Evolutionary conservation across 2,888 invertebrate species (phyloP).

Genomic region (Steromphala cineraria): DNA sequence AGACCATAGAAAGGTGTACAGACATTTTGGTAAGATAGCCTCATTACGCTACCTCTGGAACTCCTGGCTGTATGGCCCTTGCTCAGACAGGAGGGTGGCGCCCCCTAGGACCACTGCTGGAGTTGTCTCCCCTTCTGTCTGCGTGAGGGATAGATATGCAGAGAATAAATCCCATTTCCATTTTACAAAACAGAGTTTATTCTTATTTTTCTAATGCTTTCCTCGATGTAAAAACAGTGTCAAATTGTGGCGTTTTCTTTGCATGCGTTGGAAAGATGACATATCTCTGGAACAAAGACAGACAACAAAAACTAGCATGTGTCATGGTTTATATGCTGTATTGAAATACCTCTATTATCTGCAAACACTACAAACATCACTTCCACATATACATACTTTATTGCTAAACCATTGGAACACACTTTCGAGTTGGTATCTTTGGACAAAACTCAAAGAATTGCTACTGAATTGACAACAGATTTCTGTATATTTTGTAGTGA

Average conservation of each 20-base stretch:
- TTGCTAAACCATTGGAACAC: neutral
- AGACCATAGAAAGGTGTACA: constrained; percentile 9
- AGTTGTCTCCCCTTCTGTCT: constrained; percentile 18
- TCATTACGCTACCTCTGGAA: constrained; percentile 9
- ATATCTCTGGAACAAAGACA: too few relatives aligned
- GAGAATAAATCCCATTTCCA: constrained; percentile 48
- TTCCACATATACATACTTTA: neutral
- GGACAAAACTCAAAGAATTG: too few relatives aligned
- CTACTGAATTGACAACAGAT: too few relatives aligned
- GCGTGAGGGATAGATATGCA: constrained; percentile 27
- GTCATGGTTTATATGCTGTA: too few relatives aligned
- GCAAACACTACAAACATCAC: too few relatives aligned
- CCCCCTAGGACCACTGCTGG: neutral
- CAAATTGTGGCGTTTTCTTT: too few relatives aligned
- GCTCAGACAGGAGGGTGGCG: neutral
- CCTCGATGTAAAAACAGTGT: neutral
- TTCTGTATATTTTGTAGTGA: too few relatives aligned
- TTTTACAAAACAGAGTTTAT: constrained; percentile 20
- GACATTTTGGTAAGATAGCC: constrained; percentile 7
- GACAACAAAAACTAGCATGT: too few relatives aligned
- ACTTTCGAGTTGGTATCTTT: neutral
- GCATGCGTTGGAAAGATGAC: too few relatives aligned
- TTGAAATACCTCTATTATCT: too few relatives aligned
- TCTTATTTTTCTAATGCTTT: constrained; percentile 2
- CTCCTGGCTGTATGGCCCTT: neutral